phyloP scores from a whole-genome alignment of 2,797 vertebrate species.

The Selene dorsalis region DNA sequence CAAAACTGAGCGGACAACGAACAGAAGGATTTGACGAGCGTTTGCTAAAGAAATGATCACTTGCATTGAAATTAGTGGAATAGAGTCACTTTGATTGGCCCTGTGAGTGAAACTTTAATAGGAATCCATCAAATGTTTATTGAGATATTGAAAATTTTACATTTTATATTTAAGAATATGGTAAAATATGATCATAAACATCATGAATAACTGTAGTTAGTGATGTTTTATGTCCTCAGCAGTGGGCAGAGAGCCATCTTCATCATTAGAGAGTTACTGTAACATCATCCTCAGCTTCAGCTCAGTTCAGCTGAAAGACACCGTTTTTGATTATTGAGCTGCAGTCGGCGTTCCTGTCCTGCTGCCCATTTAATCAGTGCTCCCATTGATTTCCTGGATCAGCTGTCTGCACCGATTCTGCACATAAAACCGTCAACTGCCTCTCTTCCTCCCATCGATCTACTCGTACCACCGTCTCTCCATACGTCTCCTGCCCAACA shows the following conservation, averaged over 20 bases:
- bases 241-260: not conserved
- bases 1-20: conserved; percentile 12
- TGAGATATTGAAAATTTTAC: not conserved
- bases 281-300: not conserved
- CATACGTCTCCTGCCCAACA: not conserved
- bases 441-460: conserved; percentile 25
- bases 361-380: conserved; percentile 74
- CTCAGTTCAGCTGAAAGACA: conserved; percentile 26
- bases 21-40: not conserved
- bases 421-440: conserved; percentile 66
- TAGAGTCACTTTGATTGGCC: too few species aligned
- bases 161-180: not conserved
- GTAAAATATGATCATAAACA: not conserved
- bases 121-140: not conserved
- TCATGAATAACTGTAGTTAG: not conserved
- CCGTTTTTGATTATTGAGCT: conserved; percentile 53
- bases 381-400: conserved; percentile 72
- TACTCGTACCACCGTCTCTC: conserved; percentile 15
- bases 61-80: too few species aligned
- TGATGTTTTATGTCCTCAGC: not conserved
- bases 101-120: not conserved
- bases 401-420: conserved; percentile 59
- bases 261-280: conserved; percentile 1
- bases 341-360: conserved; percentile 61
- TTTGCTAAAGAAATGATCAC: too few species aligned